Base-by-base conservation (phyloP, 2,113 vertebrate species). In the Isichthys henryi region DNA sequence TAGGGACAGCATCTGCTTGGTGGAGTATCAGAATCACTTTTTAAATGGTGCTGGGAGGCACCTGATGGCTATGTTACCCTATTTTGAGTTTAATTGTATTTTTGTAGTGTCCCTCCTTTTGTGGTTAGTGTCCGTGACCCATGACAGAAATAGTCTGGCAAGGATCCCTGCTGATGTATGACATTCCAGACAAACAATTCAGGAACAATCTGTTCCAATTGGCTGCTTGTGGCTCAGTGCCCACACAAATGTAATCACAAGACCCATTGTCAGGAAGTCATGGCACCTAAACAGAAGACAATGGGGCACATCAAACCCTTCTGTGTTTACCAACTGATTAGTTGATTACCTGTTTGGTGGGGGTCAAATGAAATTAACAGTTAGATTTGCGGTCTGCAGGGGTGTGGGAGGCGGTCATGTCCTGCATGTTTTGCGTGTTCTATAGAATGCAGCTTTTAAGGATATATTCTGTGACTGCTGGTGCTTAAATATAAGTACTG, bases 111-210 rank as follows among this genome's bases (percentile, higher is more conserved):
- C 23, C 35, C 39, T 84, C 46, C 46, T 45, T 23, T 84, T 23
- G 19, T 48, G 82, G 45, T 7, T 48, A 84, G 46, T 49, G 82
- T 48, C 23, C 21, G 21, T 49, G 46, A 85, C 45, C 43, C 46
- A 8, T 49, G 35, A 31, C 62, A 31, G 62, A 70, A 70, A 70
- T 70, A 70, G 62, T 31, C 62, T 31, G 3, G n/a, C 31, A 70
- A 39, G 35, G 15, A 80, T 19, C 74, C 74, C 35, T 39, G 82
- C 23, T 85, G 82, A 46, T 85, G n/a, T 85, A 23, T 48, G 82
- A 48, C 82, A 85, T 85, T 49, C 82, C 82, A 48, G 45, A 48
- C 82, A 84, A 48, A 84, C 82, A 85, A 85, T 43, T 80, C 35
- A 80, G 35, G 74, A 43, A 80, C 74, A 80, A 43, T 80, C 13